phyloP scores from a whole-genome alignment of 2,797 vertebrate species.

The Peromyscus attwateri region DNA sequence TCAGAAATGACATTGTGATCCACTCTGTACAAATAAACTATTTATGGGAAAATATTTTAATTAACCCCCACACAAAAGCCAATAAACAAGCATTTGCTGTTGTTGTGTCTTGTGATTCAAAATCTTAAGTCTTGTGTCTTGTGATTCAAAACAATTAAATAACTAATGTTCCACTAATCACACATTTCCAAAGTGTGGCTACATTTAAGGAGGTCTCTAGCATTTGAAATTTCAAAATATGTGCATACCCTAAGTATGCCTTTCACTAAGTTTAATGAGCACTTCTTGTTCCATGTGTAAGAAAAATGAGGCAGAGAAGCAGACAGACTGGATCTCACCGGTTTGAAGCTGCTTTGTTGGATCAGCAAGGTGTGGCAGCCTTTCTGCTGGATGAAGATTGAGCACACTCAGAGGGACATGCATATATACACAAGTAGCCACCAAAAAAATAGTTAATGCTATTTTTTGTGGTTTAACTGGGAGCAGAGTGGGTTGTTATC shows the following conservation, averaged over 20 bases:
- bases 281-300: not conserved
- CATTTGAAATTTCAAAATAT: not conserved
- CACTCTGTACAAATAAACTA: not conserved
- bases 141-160: not conserved
- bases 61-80: not conserved
- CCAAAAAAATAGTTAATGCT: not conserved
- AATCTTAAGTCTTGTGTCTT: not conserved
- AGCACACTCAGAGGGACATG: not conserved
- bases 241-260: not conserved
- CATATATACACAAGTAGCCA: not conserved
- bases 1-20: not conserved
- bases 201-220: not conserved
- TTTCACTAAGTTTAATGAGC: not conserved
- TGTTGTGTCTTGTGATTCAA: not conserved
- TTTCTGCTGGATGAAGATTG: not conserved
- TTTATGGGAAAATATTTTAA: not conserved
- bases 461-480: not conserved
- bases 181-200: not conserved
- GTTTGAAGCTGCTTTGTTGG: too few relatives aligned
- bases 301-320: not conserved
- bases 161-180: not conserved
- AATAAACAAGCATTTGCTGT: not conserved
- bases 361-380: not conserved
- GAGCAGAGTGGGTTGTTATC: not conserved
- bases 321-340: not conserved